Conservation (phyloP, 2,888 invertebrate species). For the Melinaea menophilus region DNA sequence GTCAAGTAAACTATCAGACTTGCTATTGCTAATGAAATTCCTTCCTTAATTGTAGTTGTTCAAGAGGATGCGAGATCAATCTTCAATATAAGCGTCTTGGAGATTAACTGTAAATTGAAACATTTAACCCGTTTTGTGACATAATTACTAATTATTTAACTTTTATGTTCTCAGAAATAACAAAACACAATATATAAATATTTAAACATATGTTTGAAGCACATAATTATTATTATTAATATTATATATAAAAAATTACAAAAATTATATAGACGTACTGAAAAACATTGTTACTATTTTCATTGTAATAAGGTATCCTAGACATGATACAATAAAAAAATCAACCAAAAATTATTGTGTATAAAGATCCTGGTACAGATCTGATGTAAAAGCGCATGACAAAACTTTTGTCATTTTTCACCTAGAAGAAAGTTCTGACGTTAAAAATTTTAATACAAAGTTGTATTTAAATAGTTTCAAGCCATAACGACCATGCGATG, state of each 20-base stretch:
- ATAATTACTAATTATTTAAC: not conserved
- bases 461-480: not conserved
- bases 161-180: not conserved
- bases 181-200: no score
- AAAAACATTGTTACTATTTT: no score
- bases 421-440: not conserved
- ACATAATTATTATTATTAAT: no score
- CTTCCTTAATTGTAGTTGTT: constrained; percentile 10
- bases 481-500: not conserved
- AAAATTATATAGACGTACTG: no score
- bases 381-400: not conserved
- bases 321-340: no score
- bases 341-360: no score
- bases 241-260: no score
- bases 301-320: no score
- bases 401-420: not conserved
- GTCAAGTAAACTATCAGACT: constrained; percentile 19
- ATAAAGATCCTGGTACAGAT: no score
- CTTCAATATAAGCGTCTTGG: not conserved
- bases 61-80: constrained; percentile 7
- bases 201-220: no score
- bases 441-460: constrained; percentile 1
- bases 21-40: constrained; percentile 14
- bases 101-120: not conserved
- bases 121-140: not conserved